Evolutionary conservation across 30 jellyfish, hydroid and myxozoan genomes (phyloP).

Genomic region (Chironex yamaguchii): DNA sequence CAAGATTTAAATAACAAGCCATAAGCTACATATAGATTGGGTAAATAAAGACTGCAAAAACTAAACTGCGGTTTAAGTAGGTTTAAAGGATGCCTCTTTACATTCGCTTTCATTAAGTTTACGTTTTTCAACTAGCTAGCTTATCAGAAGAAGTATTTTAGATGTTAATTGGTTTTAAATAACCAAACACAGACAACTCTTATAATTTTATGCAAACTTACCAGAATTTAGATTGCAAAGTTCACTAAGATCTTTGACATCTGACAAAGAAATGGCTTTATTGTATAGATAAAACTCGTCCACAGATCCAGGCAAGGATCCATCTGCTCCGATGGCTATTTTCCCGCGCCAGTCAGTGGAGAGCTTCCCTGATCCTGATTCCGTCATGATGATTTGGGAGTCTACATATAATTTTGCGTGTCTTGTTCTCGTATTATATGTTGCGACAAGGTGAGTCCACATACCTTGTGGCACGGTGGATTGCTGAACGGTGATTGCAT

Average conservation of each 20-base stretch:
- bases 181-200: no score
- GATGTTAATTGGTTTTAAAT: no score
- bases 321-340: conserved; percentile 93
- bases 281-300: conserved; percentile 90
- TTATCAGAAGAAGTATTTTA: no score
- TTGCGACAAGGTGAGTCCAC: conserved; percentile 98
- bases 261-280: conserved; percentile 83
- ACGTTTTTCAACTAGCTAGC: no score
- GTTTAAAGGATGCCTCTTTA: no score
- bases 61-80: no score
- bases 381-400: conserved; percentile 84
- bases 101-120: no score
- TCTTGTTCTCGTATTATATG: conserved; percentile 82
- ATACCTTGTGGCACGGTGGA: conserved; percentile 95
- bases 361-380: conserved; percentile 85
- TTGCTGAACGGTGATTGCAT: conserved; percentile 78
- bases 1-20: no score
- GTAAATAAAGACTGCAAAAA: no score
- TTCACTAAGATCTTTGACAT: conserved; percentile 86
- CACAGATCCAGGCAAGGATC: conserved; percentile 92
- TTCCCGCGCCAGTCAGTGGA: conserved; percentile 91
- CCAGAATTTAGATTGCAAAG: conserved; percentile 86
- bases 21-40: no score
- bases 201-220: conserved; percentile 2
- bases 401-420: conserved; percentile 88